These are phyloP conservation scores for Elephas maximus DNA, from an alignment of 2,113 vertebrate genomes.

Conservation along the genomic window DNA sequence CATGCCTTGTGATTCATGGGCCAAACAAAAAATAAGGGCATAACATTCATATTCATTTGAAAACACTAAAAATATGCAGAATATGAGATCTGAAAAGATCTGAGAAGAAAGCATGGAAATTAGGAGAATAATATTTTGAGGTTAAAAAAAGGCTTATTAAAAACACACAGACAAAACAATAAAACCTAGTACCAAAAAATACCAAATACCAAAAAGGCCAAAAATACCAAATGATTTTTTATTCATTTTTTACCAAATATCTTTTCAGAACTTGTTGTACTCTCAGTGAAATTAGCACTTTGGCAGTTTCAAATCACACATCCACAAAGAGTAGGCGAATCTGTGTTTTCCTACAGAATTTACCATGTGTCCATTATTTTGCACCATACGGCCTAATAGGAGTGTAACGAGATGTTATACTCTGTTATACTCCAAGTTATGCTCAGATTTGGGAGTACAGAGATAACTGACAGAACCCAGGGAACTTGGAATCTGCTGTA, in stretches of 20 bases:
- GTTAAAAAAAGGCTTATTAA: neutral
- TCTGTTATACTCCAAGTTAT: neutral
- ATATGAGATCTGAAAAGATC: neutral
- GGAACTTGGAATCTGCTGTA: neutral
- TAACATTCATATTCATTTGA: neutral
- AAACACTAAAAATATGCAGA: constrained; percentile 15
- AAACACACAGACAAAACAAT: constrained; percentile 9
- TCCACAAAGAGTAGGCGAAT: neutral
- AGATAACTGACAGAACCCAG: neutral
- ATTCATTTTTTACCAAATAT: neutral
- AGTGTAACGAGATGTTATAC: neutral
- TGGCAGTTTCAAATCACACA: neutral
- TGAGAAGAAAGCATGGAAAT: constrained; percentile 29
- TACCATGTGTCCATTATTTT: neutral
- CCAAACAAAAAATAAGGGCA: constrained; percentile 16
- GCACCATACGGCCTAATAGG: neutral
- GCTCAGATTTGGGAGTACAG: neutral
- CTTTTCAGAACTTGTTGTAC: neutral
- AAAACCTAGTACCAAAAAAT: neutral
- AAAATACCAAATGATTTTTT: neutral
- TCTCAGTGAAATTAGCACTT: neutral
- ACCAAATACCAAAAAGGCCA: neutral
- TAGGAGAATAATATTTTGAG: constrained; percentile 6
- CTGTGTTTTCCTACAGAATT: neutral
- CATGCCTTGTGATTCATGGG: neutral